Evolutionary conservation across 2,888 invertebrate species (phyloP), one percentile per base, ranked within the genome.

Genomic region (Calliopum simillimum): DNA sequence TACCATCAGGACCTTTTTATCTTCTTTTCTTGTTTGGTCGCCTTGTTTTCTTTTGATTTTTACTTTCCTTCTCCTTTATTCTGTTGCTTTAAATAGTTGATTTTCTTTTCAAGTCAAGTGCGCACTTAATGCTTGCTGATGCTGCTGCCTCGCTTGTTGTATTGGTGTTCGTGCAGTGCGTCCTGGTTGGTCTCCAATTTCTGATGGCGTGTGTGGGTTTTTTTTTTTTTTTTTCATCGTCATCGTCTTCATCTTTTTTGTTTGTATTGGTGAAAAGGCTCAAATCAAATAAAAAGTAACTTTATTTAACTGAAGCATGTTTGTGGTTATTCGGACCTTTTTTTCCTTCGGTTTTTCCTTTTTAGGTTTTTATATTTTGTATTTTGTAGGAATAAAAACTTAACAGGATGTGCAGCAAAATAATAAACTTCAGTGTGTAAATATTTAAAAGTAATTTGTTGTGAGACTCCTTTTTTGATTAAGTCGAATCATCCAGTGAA

Each of bases 321-420:
- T 62, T 70, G 69, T 33, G 61, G 68, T 59, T 44, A 64, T 62
- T 70, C 49, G 25, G 68, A 68, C 68, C 68, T 68, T 68, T 68
- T 68, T 47, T 14, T 49, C 5, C 19, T 25, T 58, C 23, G 33
- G 16, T 43, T n/a, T 44, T 21, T 12, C 46, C 41, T 43, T 61
- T 61, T 61, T 25, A 33, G n/a, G n/a, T n/a, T 58, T 58, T 58
- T 58, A 19, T 13, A 14, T 46, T 33, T 47, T 49, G 23, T 47
- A 21, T 14, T 46, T 41, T 33, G 19, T 63, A 19, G 1, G 11
- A 11, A 11, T 21, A 16, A 11, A 16, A 51, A n/a, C 13, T 3
- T 8, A 4, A 19, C n/a, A 51, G 51, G 14, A 51, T 12, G 21
- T 16, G 23, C 41, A 43, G 23, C 51, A 21, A n/a, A n/a, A 56